Percentiles rank a stretch among this genome's conserved stretches.
These are phyloP conservation scores for Nebria ingens DNA, from an alignment of 1,140 invertebrate species.

Conservation along the genomic window DNA sequence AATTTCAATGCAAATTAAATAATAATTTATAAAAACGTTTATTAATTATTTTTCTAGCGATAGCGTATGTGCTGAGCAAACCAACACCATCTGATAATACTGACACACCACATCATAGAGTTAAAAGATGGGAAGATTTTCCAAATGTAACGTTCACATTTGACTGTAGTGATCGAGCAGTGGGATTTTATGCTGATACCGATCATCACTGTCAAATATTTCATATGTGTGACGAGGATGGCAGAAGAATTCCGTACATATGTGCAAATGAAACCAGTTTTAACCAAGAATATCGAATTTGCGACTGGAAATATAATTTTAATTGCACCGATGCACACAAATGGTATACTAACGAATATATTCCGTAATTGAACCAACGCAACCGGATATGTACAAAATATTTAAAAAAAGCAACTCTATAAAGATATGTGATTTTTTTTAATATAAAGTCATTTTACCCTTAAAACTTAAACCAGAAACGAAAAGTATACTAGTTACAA, in stretches of 20 bases:
- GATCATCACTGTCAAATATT: conserved; percentile 55
- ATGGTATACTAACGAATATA: too few species aligned
- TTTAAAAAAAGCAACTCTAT: too few species aligned
- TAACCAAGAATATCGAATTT: conserved; percentile 50
- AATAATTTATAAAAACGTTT: conserved; percentile 21
- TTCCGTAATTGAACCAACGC: too few species aligned
- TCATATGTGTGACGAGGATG: conserved; percentile 53
- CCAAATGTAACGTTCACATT: conserved; percentile 51
- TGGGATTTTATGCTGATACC: conserved; percentile 51
- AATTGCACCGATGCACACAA: conserved; percentile 43
- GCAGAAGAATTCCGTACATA: conserved; percentile 47
- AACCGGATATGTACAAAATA: too few species aligned
- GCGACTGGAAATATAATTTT: conserved; percentile 51
- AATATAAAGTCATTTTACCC: too few species aligned
- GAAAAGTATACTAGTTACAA: too few species aligned
- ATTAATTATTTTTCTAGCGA: conserved; percentile 17
- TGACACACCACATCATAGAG: conserved; percentile 35
- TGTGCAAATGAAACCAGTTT: conserved; percentile 50
- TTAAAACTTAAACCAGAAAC: too few species aligned
- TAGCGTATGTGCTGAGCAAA: conserved; percentile 4
- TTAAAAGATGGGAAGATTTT: conserved; percentile 49
- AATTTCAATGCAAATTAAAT: background rate
- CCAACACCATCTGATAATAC: conserved; percentile 21
- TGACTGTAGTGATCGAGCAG: conserved; percentile 42
- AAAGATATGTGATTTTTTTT: too few species aligned